A percentile compares a stretch with the other conserved stretches of the same genome.
Conservation (phyloP, 1,140 invertebrate species). For the Apocrypta bakeri region DNA sequence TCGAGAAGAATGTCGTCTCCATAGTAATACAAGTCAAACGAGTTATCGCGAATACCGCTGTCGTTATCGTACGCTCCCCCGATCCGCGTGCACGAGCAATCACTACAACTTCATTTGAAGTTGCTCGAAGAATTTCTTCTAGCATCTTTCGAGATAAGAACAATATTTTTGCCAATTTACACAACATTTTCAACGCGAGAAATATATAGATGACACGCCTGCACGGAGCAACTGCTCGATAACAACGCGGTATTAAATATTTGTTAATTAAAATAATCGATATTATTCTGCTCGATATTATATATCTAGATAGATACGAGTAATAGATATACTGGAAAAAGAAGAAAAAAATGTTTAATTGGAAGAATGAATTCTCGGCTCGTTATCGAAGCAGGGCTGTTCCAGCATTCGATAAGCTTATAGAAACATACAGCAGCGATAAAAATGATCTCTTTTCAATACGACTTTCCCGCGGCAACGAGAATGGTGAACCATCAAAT, state of each 20-base stretch:
- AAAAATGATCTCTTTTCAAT: too few species aligned
- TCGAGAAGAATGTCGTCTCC: too few species aligned
- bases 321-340: too few species aligned
- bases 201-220: background rate
- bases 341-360: background rate
- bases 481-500: background rate
- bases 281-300: background rate
- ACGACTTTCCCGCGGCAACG: background rate
- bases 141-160: too few species aligned
- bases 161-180: background rate
- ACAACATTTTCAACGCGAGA: background rate
- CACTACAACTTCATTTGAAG: too few species aligned
- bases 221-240: background rate
- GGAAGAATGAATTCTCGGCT: background rate
- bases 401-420: background rate
- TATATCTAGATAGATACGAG: background rate
- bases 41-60: too few species aligned
- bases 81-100: too few species aligned
- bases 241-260: background rate
- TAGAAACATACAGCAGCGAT: too few species aligned
- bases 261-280: constrained; percentile 17
- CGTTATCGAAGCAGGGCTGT: background rate
- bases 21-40: background rate
- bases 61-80: too few species aligned
- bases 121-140: too few species aligned